Percentiles rank a stretch among this genome's conserved stretches.
These are phyloP conservation scores for Eulemur rubriventer DNA, from an alignment of 2,797 vertebrate genomes.

Conservation along the genomic window DNA sequence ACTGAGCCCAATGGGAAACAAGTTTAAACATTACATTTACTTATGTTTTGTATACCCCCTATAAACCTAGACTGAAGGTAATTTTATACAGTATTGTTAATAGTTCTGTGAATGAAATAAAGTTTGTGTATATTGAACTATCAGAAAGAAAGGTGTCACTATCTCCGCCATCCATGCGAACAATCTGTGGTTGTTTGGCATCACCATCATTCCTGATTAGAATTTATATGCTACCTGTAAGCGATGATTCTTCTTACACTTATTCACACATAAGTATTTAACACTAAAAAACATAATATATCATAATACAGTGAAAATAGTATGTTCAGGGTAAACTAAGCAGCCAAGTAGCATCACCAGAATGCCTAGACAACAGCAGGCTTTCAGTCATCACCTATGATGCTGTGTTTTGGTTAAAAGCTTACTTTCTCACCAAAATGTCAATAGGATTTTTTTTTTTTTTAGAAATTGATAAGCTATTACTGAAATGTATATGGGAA, in stretches of 20 bases:
- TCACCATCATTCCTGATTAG: background rate
- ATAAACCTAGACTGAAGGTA: background rate
- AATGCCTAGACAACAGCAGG: background rate
- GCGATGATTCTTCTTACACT: background rate
- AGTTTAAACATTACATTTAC: too few species aligned
- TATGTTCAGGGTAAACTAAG: background rate
- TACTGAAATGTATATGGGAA: background rate
- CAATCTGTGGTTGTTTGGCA: background rate
- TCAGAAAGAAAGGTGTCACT: background rate
- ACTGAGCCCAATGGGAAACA: too few species aligned
- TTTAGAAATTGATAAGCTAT: background rate
- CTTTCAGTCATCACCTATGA: too few species aligned
- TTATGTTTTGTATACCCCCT: too few species aligned
- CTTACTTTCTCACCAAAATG: background rate
- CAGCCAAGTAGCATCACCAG: background rate
- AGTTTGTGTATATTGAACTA: background rate
- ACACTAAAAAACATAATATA: background rate
- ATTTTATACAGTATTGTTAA: background rate
- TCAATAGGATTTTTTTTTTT: background rate
- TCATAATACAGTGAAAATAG: background rate
- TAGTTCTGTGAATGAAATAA: background rate
- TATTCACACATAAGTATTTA: background rate
- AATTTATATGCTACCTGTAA: background rate
- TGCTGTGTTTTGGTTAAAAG: background rate
- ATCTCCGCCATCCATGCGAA: background rate